Conservation (phyloP, 2,888 invertebrate species). For the Euphydryas editha region DNA sequence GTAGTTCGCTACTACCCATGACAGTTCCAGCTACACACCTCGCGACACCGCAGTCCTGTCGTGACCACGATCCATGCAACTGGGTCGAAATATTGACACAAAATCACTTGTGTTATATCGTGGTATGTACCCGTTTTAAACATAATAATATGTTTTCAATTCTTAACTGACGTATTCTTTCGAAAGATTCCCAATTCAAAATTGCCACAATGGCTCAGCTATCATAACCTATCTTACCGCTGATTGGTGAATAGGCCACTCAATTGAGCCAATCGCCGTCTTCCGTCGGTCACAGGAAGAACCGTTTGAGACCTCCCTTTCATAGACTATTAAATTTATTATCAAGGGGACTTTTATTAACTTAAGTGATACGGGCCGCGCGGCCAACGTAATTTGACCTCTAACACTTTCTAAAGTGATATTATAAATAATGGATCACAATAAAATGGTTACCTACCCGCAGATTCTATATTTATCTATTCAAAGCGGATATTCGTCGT, state of each 20-base stretch:
- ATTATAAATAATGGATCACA: conserved; percentile 40
- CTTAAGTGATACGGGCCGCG: conserved; percentile 78
- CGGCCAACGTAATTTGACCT: conserved; percentile 58
- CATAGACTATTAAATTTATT: conserved; percentile 82
- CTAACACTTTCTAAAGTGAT: conserved; percentile 40
- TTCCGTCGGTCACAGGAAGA: conserved; percentile 79
- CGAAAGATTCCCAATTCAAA: conserved; percentile 24
- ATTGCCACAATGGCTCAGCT: conserved; percentile 41
- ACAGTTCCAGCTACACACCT: too few species aligned
- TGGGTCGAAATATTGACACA: too few species aligned
- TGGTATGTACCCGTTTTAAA: too few species aligned
- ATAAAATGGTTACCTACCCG: conserved; percentile 61
- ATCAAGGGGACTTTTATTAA: conserved; percentile 81
- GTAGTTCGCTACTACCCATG: too few species aligned
- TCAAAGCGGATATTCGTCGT: conserved; percentile 69
- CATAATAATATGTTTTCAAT: too few species aligned
- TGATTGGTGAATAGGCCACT: conserved; percentile 77
- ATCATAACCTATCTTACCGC: conserved; percentile 54
- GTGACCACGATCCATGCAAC: too few species aligned
- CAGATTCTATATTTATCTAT: conserved; percentile 68
- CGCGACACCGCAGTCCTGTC: too few species aligned
- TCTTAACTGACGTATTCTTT: not conserved
- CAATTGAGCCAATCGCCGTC: conserved; percentile 82
- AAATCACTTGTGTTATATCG: too few species aligned
- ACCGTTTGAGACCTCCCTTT: conserved; percentile 76